These are phyloP conservation scores for Mimachlamys varia DNA, from an alignment of 2,888 invertebrate genomes.

Conservation along the genomic window DNA sequence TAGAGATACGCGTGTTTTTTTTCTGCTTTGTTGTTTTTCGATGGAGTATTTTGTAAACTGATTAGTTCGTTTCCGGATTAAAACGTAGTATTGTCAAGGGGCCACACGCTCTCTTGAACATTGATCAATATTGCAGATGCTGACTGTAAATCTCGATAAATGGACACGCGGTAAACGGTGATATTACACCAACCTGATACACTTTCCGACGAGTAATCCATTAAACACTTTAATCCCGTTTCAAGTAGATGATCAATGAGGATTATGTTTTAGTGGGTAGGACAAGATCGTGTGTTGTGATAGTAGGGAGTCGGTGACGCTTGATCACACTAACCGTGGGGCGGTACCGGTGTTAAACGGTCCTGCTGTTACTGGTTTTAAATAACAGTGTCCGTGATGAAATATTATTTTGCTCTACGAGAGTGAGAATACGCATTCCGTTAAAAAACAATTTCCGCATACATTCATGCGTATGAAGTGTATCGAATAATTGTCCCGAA, in stretches of 20 bases:
- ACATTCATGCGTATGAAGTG: neutral
- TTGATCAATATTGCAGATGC: neutral
- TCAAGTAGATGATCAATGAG: neutral
- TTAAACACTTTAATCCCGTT: neutral
- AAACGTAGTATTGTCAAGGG: neutral
- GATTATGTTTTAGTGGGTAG: neutral
- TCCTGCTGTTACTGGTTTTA: neutral
- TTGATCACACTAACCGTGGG: neutral
- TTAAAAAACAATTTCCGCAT: conserved; percentile 2
- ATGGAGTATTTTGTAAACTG: neutral
- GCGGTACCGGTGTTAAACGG: neutral
- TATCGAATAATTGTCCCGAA: neutral
- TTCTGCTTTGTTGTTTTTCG: neutral
- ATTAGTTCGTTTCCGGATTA: conserved; percentile 13
- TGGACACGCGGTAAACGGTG: neutral
- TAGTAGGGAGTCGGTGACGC: neutral
- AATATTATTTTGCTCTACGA: neutral
- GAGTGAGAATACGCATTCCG: neutral
- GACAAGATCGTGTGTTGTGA: neutral
- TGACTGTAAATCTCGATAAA: neutral
- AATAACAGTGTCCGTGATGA: neutral
- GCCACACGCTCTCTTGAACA: neutral
- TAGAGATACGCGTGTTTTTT: neutral
- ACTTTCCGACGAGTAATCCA: neutral
- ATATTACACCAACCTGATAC: neutral